These are phyloP conservation scores for Piprites chloris DNA, from an alignment of 2,113 vertebrate genomes.

Conservation along the genomic window DNA sequence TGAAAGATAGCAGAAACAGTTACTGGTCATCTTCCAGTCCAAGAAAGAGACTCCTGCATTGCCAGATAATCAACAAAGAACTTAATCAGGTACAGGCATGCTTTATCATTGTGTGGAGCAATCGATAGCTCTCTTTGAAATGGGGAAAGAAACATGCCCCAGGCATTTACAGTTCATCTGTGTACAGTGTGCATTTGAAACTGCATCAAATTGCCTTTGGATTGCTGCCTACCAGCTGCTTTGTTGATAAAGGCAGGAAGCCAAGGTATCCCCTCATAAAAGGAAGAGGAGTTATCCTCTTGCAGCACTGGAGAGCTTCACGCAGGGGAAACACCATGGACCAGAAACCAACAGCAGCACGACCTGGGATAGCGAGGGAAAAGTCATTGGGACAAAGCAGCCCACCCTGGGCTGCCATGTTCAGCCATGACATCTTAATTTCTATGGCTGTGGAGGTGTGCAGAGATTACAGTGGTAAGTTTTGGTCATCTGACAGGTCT, in stretches of 20 bases:
- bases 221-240: neutral
- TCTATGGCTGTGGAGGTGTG: neutral
- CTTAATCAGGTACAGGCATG: neutral
- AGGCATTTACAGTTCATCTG: slow-evolving; percentile 13
- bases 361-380: neutral
- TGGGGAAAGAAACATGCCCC: neutral
- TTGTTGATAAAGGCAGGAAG: slow-evolving; percentile 34
- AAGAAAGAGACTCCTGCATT: neutral
- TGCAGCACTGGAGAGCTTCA: neutral
- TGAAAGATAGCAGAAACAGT: neutral
- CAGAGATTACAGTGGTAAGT: neutral
- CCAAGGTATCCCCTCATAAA: neutral
- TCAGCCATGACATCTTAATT: neutral
- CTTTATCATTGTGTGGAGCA: neutral
- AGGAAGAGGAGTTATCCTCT: neutral
- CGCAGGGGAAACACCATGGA: neutral
- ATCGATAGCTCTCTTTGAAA: neutral
- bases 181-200: neutral
- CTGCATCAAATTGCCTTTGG: slow-evolving; percentile 17
- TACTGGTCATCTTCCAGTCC: neutral
- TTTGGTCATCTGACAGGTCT: neutral
- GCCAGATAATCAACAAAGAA: neutral
- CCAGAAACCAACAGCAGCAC: neutral
- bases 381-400: neutral
- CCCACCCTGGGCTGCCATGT: accelerated